phyloP scores from a whole-genome alignment of 2,888 invertebrate genomes.

The Gymnocheta viridis region DNA sequence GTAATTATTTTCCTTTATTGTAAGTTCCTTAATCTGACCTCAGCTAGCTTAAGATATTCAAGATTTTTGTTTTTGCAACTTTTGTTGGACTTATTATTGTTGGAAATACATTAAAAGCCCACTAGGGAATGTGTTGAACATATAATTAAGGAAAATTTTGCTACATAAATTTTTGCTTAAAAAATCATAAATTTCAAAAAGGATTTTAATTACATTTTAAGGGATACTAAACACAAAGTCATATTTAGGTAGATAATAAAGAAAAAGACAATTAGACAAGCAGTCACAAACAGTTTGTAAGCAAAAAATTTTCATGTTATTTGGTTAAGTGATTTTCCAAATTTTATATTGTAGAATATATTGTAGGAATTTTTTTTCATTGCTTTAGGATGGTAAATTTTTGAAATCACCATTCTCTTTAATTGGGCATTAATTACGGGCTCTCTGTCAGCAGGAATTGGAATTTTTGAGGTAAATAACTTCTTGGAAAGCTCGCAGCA shows the following conservation, averaged over 20 bases:
- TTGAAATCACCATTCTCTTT: too few species aligned
- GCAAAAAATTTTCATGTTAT: not conserved
- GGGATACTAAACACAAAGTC: not conserved
- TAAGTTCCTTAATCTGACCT: slow-evolving; percentile 26
- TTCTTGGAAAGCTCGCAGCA: too few species aligned
- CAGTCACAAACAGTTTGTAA: not conserved
- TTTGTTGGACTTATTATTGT: not conserved
- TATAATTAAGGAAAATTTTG: slow-evolving; percentile 3
- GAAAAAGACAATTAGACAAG: not conserved
- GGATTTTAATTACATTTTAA: not conserved
- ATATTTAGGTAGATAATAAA: not conserved
- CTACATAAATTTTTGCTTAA: not conserved
- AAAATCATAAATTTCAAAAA: not conserved
- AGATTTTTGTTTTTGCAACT: not conserved
- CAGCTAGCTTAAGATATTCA: slow-evolving; percentile 8
- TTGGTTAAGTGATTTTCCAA: not conserved
- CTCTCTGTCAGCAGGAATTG: too few species aligned
- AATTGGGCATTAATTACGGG: too few species aligned
- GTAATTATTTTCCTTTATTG: slow-evolving; percentile 40
- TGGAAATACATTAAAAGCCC: slow-evolving; percentile 4
- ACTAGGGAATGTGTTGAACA: slow-evolving; percentile 9
- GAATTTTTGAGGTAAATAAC: too few species aligned
- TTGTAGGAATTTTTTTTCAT: too few species aligned
- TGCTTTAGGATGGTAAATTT: too few species aligned
- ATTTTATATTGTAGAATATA: too few species aligned